Conservation (phyloP, 2,797 vertebrate species). For the Petrocephalus schoutedeni region DNA sequence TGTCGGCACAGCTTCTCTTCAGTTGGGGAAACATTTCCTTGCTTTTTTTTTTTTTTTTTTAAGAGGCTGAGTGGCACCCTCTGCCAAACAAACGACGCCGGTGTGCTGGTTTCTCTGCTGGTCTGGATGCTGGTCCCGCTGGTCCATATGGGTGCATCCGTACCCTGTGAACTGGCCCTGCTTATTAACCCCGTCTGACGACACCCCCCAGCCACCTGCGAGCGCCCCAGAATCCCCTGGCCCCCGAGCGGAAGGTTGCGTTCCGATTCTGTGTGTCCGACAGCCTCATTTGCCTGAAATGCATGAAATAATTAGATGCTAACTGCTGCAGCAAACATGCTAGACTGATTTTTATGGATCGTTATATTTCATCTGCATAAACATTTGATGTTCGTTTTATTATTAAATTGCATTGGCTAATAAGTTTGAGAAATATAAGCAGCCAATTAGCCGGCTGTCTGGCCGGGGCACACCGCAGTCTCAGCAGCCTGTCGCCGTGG, state of each 20-base stretch:
- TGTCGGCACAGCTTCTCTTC: not conserved
- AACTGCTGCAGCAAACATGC: not conserved
- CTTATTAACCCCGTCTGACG: not conserved
- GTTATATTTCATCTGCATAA: not conserved
- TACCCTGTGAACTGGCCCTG: not conserved
- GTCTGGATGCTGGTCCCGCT: not conserved
- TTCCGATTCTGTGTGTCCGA: not conserved
- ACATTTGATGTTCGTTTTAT: not conserved
- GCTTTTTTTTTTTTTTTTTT: not conserved
- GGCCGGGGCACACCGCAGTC: not conserved
- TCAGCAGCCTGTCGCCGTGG: not conserved
- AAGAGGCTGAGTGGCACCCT: not conserved
- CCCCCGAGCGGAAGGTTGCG: not conserved
- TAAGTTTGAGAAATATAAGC: not conserved
- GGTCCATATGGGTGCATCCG: not conserved
- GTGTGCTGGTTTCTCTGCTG: not conserved
- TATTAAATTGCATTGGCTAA: conserved; percentile 8
- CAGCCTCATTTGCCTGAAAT: not conserved
- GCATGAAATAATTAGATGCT: not conserved
- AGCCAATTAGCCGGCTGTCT: not conserved
- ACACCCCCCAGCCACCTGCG: not conserved
- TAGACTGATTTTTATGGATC: conserved; percentile 1
- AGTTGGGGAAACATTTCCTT: not conserved
- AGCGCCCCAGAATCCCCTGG: not conserved
- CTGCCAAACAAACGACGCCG: not conserved